Conservation (phyloP, 1,140 invertebrate species). For the Hesperophylax magnus region DNA sequence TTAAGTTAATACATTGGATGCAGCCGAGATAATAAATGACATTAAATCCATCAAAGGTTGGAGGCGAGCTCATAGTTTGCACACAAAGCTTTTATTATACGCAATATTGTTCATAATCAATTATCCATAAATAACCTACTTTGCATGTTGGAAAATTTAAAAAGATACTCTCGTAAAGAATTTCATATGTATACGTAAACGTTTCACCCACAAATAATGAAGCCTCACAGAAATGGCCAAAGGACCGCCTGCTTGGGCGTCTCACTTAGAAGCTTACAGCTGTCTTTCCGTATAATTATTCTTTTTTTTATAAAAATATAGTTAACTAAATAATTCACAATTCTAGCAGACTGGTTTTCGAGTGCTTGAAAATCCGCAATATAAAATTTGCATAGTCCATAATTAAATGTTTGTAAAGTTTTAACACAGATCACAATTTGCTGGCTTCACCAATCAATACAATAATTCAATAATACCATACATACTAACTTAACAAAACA, state of each 20-base stretch:
- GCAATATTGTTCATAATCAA: slow-evolving; percentile 55
- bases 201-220: slow-evolving; percentile 27
- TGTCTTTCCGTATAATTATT: slow-evolving; percentile 36
- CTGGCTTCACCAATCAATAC: slow-evolving; percentile 46
- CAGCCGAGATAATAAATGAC: slow-evolving; percentile 57
- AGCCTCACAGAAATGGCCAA: slow-evolving; percentile 19
- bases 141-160: slow-evolving; percentile 55
- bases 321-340: slow-evolving; percentile 49
- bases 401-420: slow-evolving; percentile 23
- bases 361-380: slow-evolving; percentile 20
- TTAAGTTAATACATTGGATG: slow-evolving; percentile 49
- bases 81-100: slow-evolving; percentile 56
- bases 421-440: slow-evolving; percentile 55
- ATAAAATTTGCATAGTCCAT: slow-evolving; percentile 36
- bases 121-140: slow-evolving; percentile 54
- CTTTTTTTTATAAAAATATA: slow-evolving; percentile 55
- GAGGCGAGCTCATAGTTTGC: slow-evolving; percentile 53
- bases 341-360: slow-evolving; percentile 20
- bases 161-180: slow-evolving; percentile 53
- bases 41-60: slow-evolving; percentile 53
- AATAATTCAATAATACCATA: slow-evolving; percentile 4
- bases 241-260: background rate
- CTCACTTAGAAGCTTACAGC: slow-evolving; percentile 22
- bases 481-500: slow-evolving; percentile 39
- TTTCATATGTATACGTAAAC: slow-evolving; percentile 44